phyloP scores from a whole-genome alignment of 2,888 invertebrate species.

The Lasioglossum vierecki region DNA sequence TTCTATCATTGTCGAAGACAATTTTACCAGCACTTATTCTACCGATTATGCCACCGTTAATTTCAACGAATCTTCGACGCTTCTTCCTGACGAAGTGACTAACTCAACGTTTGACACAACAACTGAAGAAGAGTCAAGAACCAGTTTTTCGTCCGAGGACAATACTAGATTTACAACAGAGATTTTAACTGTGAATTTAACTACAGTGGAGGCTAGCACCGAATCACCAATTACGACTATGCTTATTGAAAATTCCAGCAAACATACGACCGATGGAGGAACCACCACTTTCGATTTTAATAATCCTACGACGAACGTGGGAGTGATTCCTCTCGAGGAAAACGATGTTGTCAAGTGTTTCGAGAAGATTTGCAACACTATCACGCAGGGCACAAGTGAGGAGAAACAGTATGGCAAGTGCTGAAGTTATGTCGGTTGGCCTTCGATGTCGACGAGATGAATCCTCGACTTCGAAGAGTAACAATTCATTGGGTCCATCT shows the following conservation, averaged over 20 bases:
- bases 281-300: neutral
- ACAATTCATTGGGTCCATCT: neutral
- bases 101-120: neutral
- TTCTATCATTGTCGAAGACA: neutral
- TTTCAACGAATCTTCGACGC: neutral
- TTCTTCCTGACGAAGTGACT: neutral
- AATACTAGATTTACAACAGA: neutral
- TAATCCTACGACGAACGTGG: neutral
- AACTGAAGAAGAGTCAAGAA: neutral
- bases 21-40: neutral
- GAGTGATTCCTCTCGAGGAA: slow-evolving; percentile 26
- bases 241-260: neutral
- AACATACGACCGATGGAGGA: neutral
- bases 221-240: neutral
- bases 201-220: neutral
- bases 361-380: slow-evolving; percentile 69
- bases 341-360: slow-evolving; percentile 65
- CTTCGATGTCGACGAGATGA: neutral
- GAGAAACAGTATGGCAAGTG: slow-evolving; percentile 37
- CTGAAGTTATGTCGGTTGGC: neutral
- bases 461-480: neutral
- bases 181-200: neutral
- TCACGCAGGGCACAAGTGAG: slow-evolving; percentile 53
- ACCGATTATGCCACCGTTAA: neutral
- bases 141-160: neutral